phyloP scores from a whole-genome alignment of 2,113 vertebrate genomes.

The Chlamydotis undulata region DNA sequence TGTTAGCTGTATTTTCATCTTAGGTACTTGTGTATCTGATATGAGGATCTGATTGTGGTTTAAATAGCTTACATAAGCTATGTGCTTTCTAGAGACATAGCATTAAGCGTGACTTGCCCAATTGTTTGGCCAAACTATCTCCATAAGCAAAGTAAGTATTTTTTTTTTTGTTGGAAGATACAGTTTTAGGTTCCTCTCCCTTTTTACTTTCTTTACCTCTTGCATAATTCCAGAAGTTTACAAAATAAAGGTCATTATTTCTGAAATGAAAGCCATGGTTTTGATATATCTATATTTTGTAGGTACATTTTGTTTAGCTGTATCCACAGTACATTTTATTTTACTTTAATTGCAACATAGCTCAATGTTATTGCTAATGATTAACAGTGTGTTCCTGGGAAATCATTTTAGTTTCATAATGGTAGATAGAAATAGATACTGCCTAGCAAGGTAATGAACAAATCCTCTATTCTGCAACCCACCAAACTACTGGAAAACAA shows the following conservation, averaged over 20 bases:
- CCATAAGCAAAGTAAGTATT: accelerated
- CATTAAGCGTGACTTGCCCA: accelerated
- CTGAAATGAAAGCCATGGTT: neutral
- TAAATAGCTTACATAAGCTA: neutral
- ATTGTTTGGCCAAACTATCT: neutral
- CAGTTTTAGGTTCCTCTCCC: neutral
- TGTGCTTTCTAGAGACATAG: neutral
- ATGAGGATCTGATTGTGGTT: neutral
- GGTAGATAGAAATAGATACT: neutral
- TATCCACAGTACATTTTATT: neutral
- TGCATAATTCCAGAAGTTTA: neutral
- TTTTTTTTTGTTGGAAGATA: neutral
- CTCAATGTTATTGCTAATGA: neutral
- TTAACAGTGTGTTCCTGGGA: neutral
- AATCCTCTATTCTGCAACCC: neutral
- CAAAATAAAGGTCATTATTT: neutral
- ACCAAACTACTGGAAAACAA: neutral
- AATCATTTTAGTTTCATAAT: neutral
- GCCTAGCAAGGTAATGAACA: neutral
- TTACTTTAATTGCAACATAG: neutral
- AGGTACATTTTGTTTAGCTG: neutral
- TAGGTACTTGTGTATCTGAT: neutral
- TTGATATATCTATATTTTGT: neutral
- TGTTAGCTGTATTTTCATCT: neutral
- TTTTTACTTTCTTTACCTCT: neutral